Evolutionary conservation across 1,140 invertebrate species (phyloP).

Genomic region (Subanguina moxae): DNA sequence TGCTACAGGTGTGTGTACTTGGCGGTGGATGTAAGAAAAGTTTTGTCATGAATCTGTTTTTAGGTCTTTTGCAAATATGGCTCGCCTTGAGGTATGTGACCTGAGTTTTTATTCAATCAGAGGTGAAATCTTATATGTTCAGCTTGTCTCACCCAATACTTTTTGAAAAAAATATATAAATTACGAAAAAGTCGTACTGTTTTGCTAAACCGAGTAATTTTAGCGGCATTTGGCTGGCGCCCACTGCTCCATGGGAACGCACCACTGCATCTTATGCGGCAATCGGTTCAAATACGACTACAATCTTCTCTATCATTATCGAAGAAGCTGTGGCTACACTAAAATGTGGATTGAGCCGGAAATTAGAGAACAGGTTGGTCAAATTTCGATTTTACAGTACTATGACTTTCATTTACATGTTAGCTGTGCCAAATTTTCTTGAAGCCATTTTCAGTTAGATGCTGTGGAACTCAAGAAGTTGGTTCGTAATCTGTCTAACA

Average conservation of each 20-base stretch:
- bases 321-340: slow-evolving; percentile 50
- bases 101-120: too few relatives aligned
- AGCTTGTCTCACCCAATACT: neutral
- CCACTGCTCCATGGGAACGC: slow-evolving; percentile 45
- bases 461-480: slow-evolving; percentile 12
- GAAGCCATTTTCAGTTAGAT: slow-evolving; percentile 15
- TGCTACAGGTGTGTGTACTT: slow-evolving; percentile 33
- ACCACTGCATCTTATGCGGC: slow-evolving; percentile 54
- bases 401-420: neutral
- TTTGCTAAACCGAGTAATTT: too few relatives aligned
- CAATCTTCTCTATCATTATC: slow-evolving; percentile 56
- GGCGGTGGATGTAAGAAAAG: too few relatives aligned
- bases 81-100: slow-evolving; percentile 11
- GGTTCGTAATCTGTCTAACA: slow-evolving; percentile 16
- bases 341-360: slow-evolving; percentile 44
- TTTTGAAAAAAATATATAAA: slow-evolving; percentile 13
- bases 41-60: too few relatives aligned
- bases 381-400: neutral
- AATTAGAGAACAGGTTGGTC: slow-evolving; percentile 42
- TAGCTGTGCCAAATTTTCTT: neutral
- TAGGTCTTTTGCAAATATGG: slow-evolving; percentile 26
- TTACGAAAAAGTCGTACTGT: too few relatives aligned
- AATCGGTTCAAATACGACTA: slow-evolving; percentile 57
- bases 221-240: slow-evolving; percentile 52
- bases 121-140: neutral